Evolutionary conservation across 2,797 vertebrate species (phyloP).

Genomic region (Lacerta viridis): DNA sequence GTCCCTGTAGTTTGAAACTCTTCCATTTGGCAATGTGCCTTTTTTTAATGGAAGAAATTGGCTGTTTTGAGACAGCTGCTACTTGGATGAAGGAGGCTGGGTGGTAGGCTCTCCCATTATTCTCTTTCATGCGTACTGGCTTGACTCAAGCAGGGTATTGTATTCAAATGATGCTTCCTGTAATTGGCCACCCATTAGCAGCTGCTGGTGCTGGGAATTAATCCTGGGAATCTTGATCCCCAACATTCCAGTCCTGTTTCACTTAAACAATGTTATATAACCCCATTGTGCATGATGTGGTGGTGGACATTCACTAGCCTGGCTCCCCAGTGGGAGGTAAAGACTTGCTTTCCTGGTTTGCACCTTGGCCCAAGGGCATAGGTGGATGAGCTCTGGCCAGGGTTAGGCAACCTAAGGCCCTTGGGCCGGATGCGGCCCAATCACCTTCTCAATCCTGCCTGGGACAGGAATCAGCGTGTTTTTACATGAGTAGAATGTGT

Average conservation of each 20-base stretch:
- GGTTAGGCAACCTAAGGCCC: too few relatives aligned
- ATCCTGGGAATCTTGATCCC: conserved; percentile 17
- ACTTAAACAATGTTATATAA: neutral
- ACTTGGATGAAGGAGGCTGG: neutral
- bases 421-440: too few relatives aligned
- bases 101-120: neutral
- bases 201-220: neutral
- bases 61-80: neutral
- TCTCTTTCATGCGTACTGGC: neutral
- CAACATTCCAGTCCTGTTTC: neutral
- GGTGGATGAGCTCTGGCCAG: neutral
- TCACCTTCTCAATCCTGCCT: too few relatives aligned
- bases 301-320: neutral
- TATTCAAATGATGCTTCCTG: conserved; percentile 15
- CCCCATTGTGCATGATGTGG: neutral
- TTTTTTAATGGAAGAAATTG: neutral
- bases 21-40: neutral
- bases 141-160: neutral
- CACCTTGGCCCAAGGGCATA: too few relatives aligned
- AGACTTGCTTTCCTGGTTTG: neutral
- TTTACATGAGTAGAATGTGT: too few relatives aligned
- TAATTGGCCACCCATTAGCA: neutral
- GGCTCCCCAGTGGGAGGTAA: neutral
- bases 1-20: neutral
- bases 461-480: too few relatives aligned